These are phyloP conservation scores for Takifugu bimaculatus DNA, from an alignment of 2,113 vertebrate genomes.

Conservation along the genomic window DNA sequence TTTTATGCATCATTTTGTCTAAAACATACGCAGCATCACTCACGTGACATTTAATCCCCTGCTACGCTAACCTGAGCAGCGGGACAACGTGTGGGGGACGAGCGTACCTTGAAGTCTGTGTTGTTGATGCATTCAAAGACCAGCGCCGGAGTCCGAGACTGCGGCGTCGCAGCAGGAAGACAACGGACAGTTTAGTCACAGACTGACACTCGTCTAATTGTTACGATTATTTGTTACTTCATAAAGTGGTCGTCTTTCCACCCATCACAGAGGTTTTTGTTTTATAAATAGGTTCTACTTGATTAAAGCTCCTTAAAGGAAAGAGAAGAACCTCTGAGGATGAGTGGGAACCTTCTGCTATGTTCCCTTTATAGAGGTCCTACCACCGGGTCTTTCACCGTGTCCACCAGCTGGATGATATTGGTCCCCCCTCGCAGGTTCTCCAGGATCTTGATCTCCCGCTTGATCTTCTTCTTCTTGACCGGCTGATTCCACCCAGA, in stretches of 20 bases:
- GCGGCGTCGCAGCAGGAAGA: not conserved
- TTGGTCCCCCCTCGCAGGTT: conserved; percentile 97
- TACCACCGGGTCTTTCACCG: conserved; percentile 98
- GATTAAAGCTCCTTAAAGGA: not conserved
- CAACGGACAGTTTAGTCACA: too few relatives aligned
- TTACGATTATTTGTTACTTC: too few relatives aligned
- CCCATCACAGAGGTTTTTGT: not conserved
- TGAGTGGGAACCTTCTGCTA: too few relatives aligned
- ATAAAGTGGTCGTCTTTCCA: too few relatives aligned
- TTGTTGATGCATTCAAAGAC: conserved; percentile 99
- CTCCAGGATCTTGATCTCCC: conserved; percentile 98
- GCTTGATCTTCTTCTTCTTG: conserved; percentile 99
- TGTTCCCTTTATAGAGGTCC: conserved; percentile 37
- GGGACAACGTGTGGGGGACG: conserved; percentile 2
- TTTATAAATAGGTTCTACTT: not conserved
- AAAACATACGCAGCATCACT: too few relatives aligned
- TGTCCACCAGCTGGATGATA: conserved; percentile 97
- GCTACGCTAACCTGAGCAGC: too few relatives aligned
- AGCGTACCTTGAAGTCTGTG: conserved; percentile 96
- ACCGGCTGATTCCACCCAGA: conserved; percentile 80
- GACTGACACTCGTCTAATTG: too few relatives aligned
- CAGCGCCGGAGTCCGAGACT: conserved; percentile 86
- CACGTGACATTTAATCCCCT: too few relatives aligned
- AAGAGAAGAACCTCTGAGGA: too few relatives aligned
- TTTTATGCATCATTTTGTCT: too few relatives aligned